Evolutionary conservation across 2,888 invertebrate species (phyloP), one percentile per base, ranked within the genome.

Genomic region (Phortica okadai): DNA sequence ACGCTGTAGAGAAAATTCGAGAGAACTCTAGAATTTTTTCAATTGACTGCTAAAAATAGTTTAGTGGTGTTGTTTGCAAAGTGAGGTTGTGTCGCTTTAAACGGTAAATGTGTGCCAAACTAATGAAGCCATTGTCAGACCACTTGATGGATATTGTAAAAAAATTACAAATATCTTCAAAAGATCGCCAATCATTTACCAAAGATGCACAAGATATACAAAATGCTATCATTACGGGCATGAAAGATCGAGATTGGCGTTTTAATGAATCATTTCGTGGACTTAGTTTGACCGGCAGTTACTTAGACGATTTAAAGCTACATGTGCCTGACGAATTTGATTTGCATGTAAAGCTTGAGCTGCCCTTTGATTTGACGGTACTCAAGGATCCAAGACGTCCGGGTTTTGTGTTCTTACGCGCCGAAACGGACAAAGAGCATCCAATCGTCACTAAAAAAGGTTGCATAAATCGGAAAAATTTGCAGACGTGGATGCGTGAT

Each of bases 311-410:
- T 6, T 41, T 83, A 0, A 85, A 81, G 78, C 82, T 86, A 8
- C 50, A 77, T 4, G 67, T 76, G 25, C 88, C 88, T 0, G 84
- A 89, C 67, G 89, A 90, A 58, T 89, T 86, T 58, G 88, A 88
- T 74, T 81, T 88, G 33, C 79, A 87, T 62, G 74, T 87, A 0
- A 82, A 80, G 21, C 76, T 86, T 0, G 70, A 82, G 8, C 54
- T 85, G 5, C 64, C 78, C 0, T 80, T 81, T 4, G 41, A 3
- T 6, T 78, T 75, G 0, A 6, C 44, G 0, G 83, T 72, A 7
- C 44, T 70, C 11, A 56, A 4, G 11, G 74, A 67, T 2, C 14
- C 11, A 2, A 42, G n/a, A 21, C 75, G 59, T 25, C 41, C 70
- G 1, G 76, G 77, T n/a, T 84, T 76, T 14, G 10, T 85, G 0